Evolutionary conservation across 2,888 invertebrate genomes (phyloP).

Genomic region (Macaria liturata): DNA sequence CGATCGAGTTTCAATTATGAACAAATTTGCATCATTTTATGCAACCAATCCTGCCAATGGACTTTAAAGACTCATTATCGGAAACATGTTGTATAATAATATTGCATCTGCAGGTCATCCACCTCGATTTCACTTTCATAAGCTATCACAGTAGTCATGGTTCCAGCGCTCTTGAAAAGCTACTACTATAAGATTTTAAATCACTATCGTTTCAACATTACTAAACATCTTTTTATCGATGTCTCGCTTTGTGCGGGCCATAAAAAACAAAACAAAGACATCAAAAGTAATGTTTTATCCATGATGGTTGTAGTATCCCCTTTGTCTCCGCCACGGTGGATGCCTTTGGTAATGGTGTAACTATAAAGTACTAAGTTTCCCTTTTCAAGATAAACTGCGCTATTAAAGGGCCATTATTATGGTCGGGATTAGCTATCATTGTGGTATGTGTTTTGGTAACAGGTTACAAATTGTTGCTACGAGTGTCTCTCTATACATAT

Average conservation of each 20-base stretch:
- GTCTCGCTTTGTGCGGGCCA: no score
- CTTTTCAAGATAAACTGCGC: slow-evolving; percentile 48
- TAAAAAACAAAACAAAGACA: no score
- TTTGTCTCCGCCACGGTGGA: slow-evolving; percentile 42
- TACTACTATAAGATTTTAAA: no score
- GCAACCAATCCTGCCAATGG: slow-evolving; percentile 1
- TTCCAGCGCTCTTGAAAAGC: slow-evolving; percentile 13
- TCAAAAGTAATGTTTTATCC: no score
- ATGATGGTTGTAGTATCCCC: background rate
- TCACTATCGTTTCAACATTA: no score
- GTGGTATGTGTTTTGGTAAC: slow-evolving; percentile 7
- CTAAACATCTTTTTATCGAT: no score
- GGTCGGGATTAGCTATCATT: background rate
- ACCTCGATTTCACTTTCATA: slow-evolving; percentile 66
- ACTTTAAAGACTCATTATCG: slow-evolving; percentile 13
- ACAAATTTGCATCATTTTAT: slow-evolving; percentile 8
- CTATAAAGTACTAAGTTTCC: slow-evolving; percentile 54
- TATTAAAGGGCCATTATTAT: slow-evolving; percentile 24
- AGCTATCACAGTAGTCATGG: slow-evolving; percentile 66
- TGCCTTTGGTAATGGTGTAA: slow-evolving; percentile 59
- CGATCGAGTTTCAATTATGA: no score
- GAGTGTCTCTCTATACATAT: no score
- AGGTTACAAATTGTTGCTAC: background rate
- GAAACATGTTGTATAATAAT: slow-evolving; percentile 21
- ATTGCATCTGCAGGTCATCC: slow-evolving; percentile 41